Percentiles rank a stretch among this genome's conserved stretches.
phyloP scores from a whole-genome alignment of 2,888 invertebrate genomes.

The Eremobia ochroleuca region DNA sequence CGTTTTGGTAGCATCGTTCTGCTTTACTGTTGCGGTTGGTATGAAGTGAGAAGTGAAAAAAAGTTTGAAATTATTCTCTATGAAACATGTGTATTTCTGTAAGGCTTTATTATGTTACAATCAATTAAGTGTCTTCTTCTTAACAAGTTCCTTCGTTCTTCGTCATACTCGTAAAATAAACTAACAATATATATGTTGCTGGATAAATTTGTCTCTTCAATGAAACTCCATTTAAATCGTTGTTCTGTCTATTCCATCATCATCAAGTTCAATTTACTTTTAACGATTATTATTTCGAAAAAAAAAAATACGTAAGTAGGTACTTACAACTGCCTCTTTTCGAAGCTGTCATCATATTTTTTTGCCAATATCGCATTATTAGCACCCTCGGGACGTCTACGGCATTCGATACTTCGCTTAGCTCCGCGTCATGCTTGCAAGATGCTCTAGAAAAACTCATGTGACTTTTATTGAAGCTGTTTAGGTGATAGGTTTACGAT shows the following conservation, averaged over 20 bases:
- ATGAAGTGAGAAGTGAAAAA: background rate
- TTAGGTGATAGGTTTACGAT: background rate
- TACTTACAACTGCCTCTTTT: slow-evolving; percentile 53
- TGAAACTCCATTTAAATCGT: background rate
- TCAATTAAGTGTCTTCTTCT: background rate
- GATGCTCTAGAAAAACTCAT: slow-evolving; percentile 62
- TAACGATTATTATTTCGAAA: background rate
- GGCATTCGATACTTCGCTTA: slow-evolving; percentile 66
- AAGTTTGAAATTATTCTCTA: background rate
- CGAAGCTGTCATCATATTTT: slow-evolving; percentile 72
- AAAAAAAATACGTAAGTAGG: too few species aligned
- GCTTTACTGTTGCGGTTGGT: slow-evolving; percentile 15
- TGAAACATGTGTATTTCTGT: background rate
- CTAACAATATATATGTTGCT: background rate
- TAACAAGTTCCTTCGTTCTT: background rate
- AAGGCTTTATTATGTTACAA: background rate
- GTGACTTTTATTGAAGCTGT: slow-evolving; percentile 43
- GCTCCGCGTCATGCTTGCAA: slow-evolving; percentile 64
- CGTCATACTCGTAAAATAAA: background rate
- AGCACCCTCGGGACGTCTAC: slow-evolving; percentile 63
- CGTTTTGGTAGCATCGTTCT: slow-evolving; percentile 27
- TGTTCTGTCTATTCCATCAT: background rate
- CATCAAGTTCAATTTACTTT: background rate
- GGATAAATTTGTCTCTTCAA: too few species aligned
- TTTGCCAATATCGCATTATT: slow-evolving; percentile 73